Evolutionary conservation across 2,888 invertebrate species (phyloP), one percentile per base, ranked within the genome.

Genomic region (Eubasilissa splendida): DNA sequence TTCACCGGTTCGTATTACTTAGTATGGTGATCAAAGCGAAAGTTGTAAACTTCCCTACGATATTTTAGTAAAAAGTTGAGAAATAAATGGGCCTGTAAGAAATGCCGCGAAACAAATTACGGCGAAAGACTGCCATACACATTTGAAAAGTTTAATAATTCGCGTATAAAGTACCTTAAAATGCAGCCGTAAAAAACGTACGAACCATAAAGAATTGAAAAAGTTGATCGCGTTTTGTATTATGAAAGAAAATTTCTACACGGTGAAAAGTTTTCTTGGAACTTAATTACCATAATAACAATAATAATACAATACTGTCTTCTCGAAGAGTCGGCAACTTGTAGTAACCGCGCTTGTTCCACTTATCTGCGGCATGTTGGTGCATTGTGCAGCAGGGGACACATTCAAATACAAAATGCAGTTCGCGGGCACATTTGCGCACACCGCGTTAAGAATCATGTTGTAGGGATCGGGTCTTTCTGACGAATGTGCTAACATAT

Each of bases 141-240:
- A 70, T 70, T 70, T 70, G 12, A 53, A 70, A 70, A 70, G 70
- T 70, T 70, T 70, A 70, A 70, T 70, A 70, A 70, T 70, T 53
- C 54, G 8, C 22, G 22, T 11, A 22, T 31, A 54, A 70, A 70
- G 54, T 70, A 70, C 53, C 70, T 70, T 33, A 33, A 70, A 70
- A 70, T 70, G 70, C 70, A 70, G 70, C 70, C 70, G 53, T 70
- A 70, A 70, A 70, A 70, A 70, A 70, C 70, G 70, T 54, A 70
- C 70, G 70, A 54, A 53, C 70, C 70, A 70, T 70, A 70, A 70
- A 70, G 70, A 70, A 70, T 70, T 53, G 70, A 70, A 70, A 70
- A 70, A 70, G 54, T 54, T 54, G 53, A 53, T 70, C 70, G 54
- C 54, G 70, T 70, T 70, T 70, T 70, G 54, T 70, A 70, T 70